These are phyloP conservation scores for Cygnus buccinator DNA, from an alignment of 2,113 vertebrate species.

Conservation along the genomic window DNA sequence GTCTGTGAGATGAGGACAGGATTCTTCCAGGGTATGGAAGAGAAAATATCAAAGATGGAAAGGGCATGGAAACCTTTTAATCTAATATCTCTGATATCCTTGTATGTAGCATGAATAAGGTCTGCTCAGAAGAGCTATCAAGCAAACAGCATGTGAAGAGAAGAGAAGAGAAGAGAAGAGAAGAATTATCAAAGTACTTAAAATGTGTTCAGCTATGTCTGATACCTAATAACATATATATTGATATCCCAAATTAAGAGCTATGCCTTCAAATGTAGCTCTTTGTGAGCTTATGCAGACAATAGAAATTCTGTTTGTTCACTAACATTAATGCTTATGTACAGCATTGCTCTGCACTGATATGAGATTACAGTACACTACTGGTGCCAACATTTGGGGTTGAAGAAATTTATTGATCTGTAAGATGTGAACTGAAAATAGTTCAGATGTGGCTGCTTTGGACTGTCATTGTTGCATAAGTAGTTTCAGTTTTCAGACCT, in stretches of 20 bases:
- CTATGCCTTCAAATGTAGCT: background rate
- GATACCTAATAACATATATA: background rate
- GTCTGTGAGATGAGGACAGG: slow-evolving; percentile 22
- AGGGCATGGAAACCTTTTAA: background rate
- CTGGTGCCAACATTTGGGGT: background rate
- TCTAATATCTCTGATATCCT: background rate
- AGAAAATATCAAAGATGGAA: background rate
- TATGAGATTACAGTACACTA: background rate
- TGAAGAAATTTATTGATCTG: background rate
- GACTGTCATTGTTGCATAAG: background rate
- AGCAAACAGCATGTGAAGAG: background rate
- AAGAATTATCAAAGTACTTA: background rate
- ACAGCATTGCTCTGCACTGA: background rate
- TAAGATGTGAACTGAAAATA: background rate
- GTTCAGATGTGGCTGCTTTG: background rate
- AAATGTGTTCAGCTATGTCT: background rate
- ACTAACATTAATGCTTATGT: background rate
- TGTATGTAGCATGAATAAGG: background rate
- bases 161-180: no score
- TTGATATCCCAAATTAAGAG: background rate
- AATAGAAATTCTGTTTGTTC: background rate
- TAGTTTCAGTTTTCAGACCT: background rate
- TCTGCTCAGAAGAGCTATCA: background rate
- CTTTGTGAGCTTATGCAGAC: background rate
- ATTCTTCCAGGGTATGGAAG: background rate